Conservation (phyloP, 2,113 vertebrate species). For the Microcebus jonahi region DNA sequence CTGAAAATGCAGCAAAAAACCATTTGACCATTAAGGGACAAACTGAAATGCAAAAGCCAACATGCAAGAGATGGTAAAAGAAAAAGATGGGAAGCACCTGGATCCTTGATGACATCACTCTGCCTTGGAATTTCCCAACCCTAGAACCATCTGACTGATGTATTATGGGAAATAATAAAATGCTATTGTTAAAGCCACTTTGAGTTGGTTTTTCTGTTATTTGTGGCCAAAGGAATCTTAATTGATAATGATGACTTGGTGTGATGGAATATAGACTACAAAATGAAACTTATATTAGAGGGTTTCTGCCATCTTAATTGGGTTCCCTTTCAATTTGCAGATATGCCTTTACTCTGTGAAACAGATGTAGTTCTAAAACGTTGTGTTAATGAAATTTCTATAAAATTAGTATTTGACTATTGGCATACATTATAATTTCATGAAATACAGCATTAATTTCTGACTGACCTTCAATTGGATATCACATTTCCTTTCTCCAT, state of each 20-base stretch:
- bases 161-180: not conserved
- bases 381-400: slow-evolving; percentile 34
- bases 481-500: slow-evolving; percentile 18
- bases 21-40: not conserved
- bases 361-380: not conserved
- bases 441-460: slow-evolving; percentile 16
- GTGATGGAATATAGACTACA: not conserved
- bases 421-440: slow-evolving; percentile 28
- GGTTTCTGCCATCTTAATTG: not conserved
- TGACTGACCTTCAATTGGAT: not conserved
- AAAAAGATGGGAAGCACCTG: not conserved
- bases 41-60: not conserved
- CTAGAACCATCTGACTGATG: not conserved
- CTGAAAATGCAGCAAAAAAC: not conserved
- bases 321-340: not conserved
- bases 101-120: not conserved
- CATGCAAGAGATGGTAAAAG: not conserved
- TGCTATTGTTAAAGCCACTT: not conserved
- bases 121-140: not conserved
- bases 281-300: slow-evolving; percentile 20
- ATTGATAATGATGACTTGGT: not conserved
- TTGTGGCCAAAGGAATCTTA: not conserved
- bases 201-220: slow-evolving; percentile 16
- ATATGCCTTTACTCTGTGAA: not conserved
- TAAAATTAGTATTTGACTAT: not conserved